Conservation (phyloP, 2,797 vertebrate species). For the Oreortyx pictus region DNA sequence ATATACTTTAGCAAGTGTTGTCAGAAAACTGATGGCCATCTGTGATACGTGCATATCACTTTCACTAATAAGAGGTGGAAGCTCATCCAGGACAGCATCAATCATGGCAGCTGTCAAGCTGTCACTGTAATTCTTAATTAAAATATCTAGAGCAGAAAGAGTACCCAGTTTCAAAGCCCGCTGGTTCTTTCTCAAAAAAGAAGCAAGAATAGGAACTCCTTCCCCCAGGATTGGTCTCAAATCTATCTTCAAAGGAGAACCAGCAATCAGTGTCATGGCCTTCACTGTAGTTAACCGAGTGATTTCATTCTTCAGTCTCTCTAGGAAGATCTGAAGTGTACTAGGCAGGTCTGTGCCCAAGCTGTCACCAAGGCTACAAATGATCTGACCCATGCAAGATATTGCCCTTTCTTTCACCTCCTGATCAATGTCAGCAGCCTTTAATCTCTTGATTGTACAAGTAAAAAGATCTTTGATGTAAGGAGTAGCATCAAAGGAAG, state of each 20-base stretch:
- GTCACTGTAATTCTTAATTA: constrained; percentile 93
- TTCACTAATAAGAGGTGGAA: constrained; percentile 96
- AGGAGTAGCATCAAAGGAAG: constrained; percentile 92
- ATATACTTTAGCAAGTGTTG: constrained; percentile 95
- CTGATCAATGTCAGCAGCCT: constrained; percentile 99
- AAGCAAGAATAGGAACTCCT: constrained; percentile 97
- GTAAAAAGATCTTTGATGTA: constrained; percentile 97
- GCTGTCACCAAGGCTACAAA: constrained; percentile 95
- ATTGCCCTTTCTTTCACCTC: constrained; percentile 99
- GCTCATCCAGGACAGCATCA: constrained; percentile 95
- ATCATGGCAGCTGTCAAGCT: constrained; percentile 96
- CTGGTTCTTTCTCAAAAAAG: constrained; percentile 98
- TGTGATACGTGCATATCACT: constrained; percentile 99
- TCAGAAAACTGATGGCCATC: constrained; percentile 98
- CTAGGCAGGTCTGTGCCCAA: constrained; percentile 92
- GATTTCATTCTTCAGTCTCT: constrained; percentile 98
- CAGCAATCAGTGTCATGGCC: constrained; percentile 94
- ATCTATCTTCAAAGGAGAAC: constrained; percentile 95
- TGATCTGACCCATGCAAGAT: constrained; percentile 99
- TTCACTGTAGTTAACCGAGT: constrained; percentile 97
- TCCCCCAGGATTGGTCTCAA: constrained; percentile 93
- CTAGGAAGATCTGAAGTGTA: constrained; percentile 96
- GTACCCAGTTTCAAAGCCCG: constrained; percentile 96
- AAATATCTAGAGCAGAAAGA: constrained; percentile 93
- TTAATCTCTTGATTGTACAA: constrained; percentile 95